Conservation (phyloP, 2,797 vertebrate species). For the Crocidura indochinensis region DNA sequence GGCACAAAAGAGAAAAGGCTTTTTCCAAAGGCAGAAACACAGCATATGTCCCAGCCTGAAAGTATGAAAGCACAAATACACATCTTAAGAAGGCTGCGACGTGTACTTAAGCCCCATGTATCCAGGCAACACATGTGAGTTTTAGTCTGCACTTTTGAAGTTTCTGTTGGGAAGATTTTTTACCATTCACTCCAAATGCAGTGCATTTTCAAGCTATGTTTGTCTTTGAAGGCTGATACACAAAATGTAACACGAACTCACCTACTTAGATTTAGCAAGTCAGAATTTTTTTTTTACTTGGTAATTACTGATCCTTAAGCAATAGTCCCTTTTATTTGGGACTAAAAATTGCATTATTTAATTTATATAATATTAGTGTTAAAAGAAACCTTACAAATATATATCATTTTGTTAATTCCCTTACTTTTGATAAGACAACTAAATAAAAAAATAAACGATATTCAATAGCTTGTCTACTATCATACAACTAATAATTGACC, state of each 20-base stretch:
- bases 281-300: slow-evolving; percentile 83
- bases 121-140: too few species aligned
- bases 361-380: slow-evolving; percentile 49
- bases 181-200: slow-evolving; percentile 82
- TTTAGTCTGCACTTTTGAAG: too few species aligned
- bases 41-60: too few species aligned
- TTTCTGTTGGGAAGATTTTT: slow-evolving; percentile 48
- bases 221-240: slow-evolving; percentile 75
- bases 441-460: neutral
- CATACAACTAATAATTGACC: slow-evolving; percentile 56
- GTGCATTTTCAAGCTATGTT: slow-evolving; percentile 82
- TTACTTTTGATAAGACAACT: slow-evolving; percentile 60
- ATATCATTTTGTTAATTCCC: slow-evolving; percentile 48
- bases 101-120: too few species aligned
- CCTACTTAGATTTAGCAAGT: slow-evolving; percentile 79
- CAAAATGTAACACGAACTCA: slow-evolving; percentile 83
- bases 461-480: slow-evolving; percentile 57
- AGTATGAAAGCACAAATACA: too few species aligned
- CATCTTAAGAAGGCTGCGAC: too few species aligned
- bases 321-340: slow-evolving; percentile 81
- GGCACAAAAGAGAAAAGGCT: too few species aligned
- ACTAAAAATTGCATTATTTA: slow-evolving; percentile 75
- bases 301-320: slow-evolving; percentile 86
- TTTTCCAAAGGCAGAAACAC: too few species aligned
- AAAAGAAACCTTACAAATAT: slow-evolving; percentile 54